Evolutionary conservation across 2,888 invertebrate species (phyloP).

Genomic region (Laspeyria flexula): DNA sequence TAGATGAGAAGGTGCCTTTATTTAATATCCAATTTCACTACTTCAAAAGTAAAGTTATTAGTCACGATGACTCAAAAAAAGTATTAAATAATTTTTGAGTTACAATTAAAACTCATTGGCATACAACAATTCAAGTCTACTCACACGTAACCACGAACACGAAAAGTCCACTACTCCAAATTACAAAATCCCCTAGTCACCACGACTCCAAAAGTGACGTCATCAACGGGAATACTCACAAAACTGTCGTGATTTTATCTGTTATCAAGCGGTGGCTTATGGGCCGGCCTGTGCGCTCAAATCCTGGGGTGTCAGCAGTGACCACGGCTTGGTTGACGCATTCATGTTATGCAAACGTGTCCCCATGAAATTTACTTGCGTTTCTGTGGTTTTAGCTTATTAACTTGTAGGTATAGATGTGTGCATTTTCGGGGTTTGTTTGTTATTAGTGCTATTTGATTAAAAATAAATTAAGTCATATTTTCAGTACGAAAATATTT

Average conservation of each 20-base stretch:
- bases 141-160: no score
- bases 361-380: not conserved
- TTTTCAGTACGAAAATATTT: no score
- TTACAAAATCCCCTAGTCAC: not conserved
- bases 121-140: no score
- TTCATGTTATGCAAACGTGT: conserved; percentile 31
- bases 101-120: no score
- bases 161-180: no score
- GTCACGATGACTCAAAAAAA: no score
- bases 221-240: conserved; percentile 10
- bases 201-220: not conserved
- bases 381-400: not conserved
- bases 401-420: not conserved
- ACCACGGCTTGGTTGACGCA: conserved; percentile 40
- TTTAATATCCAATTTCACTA: no score
- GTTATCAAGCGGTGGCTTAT: conserved; percentile 51
- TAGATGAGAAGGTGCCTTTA: no score
- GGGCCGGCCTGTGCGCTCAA: conserved; percentile 41
- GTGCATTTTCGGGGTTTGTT: not conserved
- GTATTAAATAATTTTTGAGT: no score
- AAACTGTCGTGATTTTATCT: conserved; percentile 57
- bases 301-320: conserved; percentile 41
- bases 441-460: no score
- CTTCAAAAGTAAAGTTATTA: no score
- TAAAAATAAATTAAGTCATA: no score